A percentile compares a stretch with the other conserved stretches of the same genome.
These are phyloP conservation scores for Psilanteris sp. DNA, from an alignment of 1,140 invertebrate genomes.

Conservation along the genomic window DNA sequence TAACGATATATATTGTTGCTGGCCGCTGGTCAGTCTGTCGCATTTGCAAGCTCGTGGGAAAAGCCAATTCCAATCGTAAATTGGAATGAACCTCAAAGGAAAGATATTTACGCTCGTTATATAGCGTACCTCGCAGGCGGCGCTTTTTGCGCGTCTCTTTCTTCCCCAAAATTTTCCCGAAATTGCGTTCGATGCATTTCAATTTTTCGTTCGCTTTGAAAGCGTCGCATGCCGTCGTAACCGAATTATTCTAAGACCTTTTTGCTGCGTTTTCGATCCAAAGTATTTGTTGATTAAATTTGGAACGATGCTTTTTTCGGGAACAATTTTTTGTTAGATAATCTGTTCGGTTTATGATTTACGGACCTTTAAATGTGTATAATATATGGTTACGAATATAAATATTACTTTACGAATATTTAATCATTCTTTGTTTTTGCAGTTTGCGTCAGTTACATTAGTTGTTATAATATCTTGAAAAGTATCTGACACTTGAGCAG, in stretches of 20 bases:
- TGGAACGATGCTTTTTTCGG: too few species aligned
- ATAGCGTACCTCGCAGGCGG: conserved; percentile 1
- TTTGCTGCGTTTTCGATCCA: too few species aligned
- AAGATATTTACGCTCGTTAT: conserved; percentile 52
- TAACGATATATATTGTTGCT: conserved; percentile 63
- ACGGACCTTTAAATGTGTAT: too few species aligned
- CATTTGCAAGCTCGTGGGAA: conserved; percentile 63
- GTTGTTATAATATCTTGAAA: too few species aligned
- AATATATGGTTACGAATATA: too few species aligned
- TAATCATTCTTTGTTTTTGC: too few species aligned
- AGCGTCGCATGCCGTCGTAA: conserved; percentile 2
- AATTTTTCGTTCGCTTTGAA: conserved; percentile 19
- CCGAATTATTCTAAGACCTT: conserved; percentile 4
- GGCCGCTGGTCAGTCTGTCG: conserved; percentile 63
- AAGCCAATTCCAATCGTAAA: conserved; percentile 55
- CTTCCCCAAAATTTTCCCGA: conserved; percentile 12
- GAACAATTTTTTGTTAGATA: too few species aligned
- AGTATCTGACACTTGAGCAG: too few species aligned
- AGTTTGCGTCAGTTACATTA: too few species aligned
- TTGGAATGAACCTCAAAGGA: conserved; percentile 53
- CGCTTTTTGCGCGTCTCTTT: conserved; percentile 20
- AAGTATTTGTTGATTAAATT: too few species aligned
- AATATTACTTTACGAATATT: too few species aligned
- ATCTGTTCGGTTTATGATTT: too few species aligned
- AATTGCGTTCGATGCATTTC: conserved; percentile 30